Evolutionary conservation across 1,140 invertebrate genomes (phyloP), one percentile per base, ranked within the genome.

Genomic region (Ostrea edulis): DNA sequence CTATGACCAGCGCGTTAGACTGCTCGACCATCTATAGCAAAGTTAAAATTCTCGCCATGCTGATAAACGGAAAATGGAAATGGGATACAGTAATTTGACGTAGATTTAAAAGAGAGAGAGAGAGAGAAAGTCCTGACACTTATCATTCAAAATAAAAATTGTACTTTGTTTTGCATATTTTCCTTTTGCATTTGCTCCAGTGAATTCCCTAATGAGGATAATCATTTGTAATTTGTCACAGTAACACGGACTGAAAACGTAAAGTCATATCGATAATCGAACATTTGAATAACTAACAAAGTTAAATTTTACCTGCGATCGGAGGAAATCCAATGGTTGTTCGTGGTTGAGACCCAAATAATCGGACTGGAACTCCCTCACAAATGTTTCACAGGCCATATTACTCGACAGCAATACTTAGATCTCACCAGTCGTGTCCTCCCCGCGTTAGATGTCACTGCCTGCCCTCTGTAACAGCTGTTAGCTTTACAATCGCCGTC

Each of bases 301-400:
- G 25, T 81, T 8, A 52, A 51, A 58, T 11, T 90, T 84, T 88
- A 92, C 92, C 90, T 93, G 92, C n/a, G 91, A 89, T 8, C 87
- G 90, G 25, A 93, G 89, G 77, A 92, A 91, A 62, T 92, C 90
- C 12, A 87, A 86, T 12, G 92, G 92, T 44, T 87, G 87, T n/a
- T 91, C 90, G 85, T 93, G 88, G 14, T 90, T 83, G 3, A 93
- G 83, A 5, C 90, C 89, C 22, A 91, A 65, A 86, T 89, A 92
- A 20, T 93, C 91, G n/a, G 91, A 86, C 53, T 90, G 86, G 29
- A 92, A 92, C 82, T 93, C 92, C 7, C 88, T 85, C 11, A 88
- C 90, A 35, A 91, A 82, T 71, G 89, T 89, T 77, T 91, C 88
- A 22, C 87, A 77, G 11, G 68, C 68, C 68, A 77, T 77, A 29